A percentile compares a stretch with the other conserved stretches of the same genome.
These are phyloP conservation scores for Antechinus flavipes DNA, from an alignment of 2,113 vertebrate genomes.

Conservation along the genomic window DNA sequence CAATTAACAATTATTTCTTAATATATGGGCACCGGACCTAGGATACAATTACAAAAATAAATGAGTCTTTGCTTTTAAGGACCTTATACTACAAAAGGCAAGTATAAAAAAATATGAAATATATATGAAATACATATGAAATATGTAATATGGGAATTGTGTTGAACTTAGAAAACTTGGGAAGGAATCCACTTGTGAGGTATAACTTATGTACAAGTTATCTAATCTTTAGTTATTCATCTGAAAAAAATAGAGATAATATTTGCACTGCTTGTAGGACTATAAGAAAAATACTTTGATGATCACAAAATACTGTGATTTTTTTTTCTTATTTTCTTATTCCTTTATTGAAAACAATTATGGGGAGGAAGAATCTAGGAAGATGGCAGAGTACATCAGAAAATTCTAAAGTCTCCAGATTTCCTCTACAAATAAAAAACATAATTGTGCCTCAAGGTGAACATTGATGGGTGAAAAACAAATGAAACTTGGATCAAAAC, in stretches of 20 bases:
- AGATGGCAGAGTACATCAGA: too few relatives aligned
- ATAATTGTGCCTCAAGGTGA: too few relatives aligned
- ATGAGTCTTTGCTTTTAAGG: background rate
- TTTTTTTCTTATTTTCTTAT: background rate
- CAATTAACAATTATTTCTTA: background rate
- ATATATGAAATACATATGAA: background rate
- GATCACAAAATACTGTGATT: background rate
- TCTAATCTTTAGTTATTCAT: background rate
- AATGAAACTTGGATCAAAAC: too few relatives aligned
- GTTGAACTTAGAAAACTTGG: background rate
- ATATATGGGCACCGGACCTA: background rate
- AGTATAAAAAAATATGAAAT: background rate
- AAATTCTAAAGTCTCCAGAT: too few relatives aligned
- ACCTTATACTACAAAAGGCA: background rate
- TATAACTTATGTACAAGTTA: background rate
- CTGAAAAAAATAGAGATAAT: background rate
- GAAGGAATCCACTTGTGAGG: background rate
- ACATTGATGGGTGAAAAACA: too few relatives aligned
- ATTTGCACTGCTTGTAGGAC: background rate
- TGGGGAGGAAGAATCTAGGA: too few relatives aligned
- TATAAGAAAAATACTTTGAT: background rate
- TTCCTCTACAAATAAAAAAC: too few relatives aligned
- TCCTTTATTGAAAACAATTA: background rate
- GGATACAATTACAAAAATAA: background rate
- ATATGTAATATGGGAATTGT: background rate